Conservation (phyloP, 1,140 invertebrate species). For the Cotesia vestalis region DNA sequence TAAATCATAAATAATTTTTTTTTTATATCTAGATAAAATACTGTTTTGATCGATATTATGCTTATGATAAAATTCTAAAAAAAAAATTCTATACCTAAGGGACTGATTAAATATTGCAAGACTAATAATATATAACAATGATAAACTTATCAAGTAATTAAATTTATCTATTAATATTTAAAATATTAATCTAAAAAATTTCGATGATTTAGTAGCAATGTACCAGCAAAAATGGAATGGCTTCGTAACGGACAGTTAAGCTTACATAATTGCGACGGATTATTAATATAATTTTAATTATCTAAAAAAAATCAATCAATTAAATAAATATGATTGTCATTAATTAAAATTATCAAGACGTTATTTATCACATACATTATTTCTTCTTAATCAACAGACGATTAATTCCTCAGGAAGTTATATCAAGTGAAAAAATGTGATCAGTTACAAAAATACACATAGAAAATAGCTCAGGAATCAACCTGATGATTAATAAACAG, state of each 20-base stretch:
- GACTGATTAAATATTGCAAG: background rate
- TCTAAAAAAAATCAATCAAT: background rate
- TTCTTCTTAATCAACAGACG: background rate
- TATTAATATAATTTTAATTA: background rate
- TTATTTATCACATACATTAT: constrained; percentile 3
- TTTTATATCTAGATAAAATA: too few species aligned
- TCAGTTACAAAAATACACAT: constrained; percentile 22
- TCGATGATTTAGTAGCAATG: constrained; percentile 12
- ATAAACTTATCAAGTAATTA: constrained; percentile 25
- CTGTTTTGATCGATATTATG: background rate
- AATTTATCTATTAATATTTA: background rate
- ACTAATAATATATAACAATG: constrained; percentile 16
- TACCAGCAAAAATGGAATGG: constrained; percentile 32
- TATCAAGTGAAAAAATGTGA: background rate
- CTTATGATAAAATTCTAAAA: too few species aligned
- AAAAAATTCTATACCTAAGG: background rate
- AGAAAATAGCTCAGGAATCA: constrained; percentile 14
- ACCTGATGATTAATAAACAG: constrained; percentile 6
- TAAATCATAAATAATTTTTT: too few species aligned
- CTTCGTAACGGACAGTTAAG: constrained; percentile 29
- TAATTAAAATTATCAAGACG: constrained; percentile 5
- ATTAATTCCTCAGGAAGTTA: background rate
- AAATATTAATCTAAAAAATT: constrained; percentile 6
- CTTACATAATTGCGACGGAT: constrained; percentile 24
- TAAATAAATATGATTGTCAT: background rate